These are phyloP conservation scores for Pygoscelis antarcticus DNA, from an alignment of 2,113 vertebrate genomes.

Conservation along the genomic window DNA sequence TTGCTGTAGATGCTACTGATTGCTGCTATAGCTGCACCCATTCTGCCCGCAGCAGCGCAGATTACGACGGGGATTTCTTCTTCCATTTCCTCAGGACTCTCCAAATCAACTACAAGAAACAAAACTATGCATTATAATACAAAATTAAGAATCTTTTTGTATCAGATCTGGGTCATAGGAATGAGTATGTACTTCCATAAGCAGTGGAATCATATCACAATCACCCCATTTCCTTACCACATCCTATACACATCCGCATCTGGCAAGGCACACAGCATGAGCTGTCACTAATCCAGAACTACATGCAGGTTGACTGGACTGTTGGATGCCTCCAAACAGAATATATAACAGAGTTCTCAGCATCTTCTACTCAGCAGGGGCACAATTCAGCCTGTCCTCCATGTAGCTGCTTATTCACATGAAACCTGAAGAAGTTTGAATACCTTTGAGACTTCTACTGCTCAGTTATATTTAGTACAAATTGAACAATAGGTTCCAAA, in stretches of 20 bases:
- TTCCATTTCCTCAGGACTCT: constrained; percentile 57
- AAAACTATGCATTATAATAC: background rate
- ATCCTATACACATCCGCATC: background rate
- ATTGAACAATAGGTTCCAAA: background rate
- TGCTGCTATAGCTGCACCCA: constrained; percentile 88
- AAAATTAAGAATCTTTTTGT: background rate
- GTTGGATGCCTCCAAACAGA: background rate
- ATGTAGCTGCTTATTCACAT: background rate
- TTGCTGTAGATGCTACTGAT: constrained; percentile 94
- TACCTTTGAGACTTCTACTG: background rate
- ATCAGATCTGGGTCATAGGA: background rate
- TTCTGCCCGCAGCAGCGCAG: constrained; percentile 86
- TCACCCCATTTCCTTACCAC: background rate
- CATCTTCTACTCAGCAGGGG: background rate
- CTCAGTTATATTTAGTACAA: background rate
- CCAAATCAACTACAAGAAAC: constrained; percentile 60
- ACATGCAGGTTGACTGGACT: background rate
- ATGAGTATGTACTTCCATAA: background rate
- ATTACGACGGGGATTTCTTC: constrained; percentile 88
- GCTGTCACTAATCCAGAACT: background rate
- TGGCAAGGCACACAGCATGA: background rate
- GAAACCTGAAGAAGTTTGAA: background rate
- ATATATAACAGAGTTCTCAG: background rate
- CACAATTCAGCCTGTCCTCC: background rate
- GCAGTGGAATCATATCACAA: background rate